Evolutionary conservation across 2,113 vertebrate genomes (phyloP).

Genomic region (Corythornis madagascariensis): DNA sequence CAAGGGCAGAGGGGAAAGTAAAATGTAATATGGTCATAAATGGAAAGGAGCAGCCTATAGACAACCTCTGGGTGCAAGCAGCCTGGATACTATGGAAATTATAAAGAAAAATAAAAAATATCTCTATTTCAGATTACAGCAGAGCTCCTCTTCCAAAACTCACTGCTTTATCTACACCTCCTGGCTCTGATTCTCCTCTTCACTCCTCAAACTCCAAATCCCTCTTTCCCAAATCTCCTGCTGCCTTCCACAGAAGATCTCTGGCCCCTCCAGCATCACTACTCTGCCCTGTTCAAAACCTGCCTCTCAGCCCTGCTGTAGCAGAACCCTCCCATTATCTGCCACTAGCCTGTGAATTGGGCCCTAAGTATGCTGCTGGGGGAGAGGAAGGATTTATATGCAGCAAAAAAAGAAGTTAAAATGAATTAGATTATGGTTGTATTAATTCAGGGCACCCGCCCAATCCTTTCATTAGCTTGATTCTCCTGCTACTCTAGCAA

Average conservation of each 20-base stretch:
- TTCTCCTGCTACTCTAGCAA: constrained; percentile 44
- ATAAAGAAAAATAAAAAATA: background rate
- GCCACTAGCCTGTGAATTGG: background rate
- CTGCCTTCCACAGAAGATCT: background rate
- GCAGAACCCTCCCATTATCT: background rate
- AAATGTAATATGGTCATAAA: background rate
- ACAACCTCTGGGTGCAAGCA: background rate
- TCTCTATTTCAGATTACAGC: background rate
- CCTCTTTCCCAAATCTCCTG: background rate
- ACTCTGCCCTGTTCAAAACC: background rate
- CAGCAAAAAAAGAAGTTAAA: constrained; percentile 38
- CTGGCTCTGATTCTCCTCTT: background rate
- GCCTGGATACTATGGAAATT: background rate
- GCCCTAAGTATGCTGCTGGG: background rate
- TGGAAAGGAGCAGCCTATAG: background rate
- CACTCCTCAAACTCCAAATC: background rate
- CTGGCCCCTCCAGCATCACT: background rate
- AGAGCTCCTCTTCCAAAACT: background rate
- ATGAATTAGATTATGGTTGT: constrained; percentile 53
- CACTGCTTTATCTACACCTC: background rate
- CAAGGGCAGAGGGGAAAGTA: background rate
- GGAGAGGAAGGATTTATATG: background rate
- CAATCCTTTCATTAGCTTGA: constrained; percentile 68
- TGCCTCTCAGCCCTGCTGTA: background rate
- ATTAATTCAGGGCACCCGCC: constrained; percentile 63